A percentile compares a stretch with the other conserved stretches of the same genome.
Conservation (phyloP, 2,113 vertebrate genomes). For the Synchiropus splendidus region DNA sequence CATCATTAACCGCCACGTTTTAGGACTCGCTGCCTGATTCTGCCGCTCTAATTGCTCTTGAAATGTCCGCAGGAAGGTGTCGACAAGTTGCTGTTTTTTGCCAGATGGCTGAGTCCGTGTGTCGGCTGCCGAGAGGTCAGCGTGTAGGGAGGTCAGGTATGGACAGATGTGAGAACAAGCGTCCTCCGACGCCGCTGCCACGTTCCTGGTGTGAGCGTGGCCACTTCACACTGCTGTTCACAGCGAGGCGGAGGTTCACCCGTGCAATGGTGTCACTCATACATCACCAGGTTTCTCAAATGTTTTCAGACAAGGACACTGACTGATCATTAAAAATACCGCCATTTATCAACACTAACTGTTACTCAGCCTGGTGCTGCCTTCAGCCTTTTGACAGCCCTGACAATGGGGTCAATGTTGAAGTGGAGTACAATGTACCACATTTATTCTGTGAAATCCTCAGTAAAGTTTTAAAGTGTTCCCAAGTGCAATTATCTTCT, state of each 20-base stretch:
- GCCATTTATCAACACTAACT: no score
- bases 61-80: slow-evolving; percentile 30
- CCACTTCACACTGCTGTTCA: slow-evolving; percentile 32
- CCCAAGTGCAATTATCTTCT: no score
- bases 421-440: no score
- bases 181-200: slow-evolving; percentile 22
- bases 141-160: slow-evolving; percentile 29
- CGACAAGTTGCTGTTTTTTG: slow-evolving; percentile 1
- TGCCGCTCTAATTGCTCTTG: slow-evolving; percentile 56
- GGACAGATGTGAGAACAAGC: slow-evolving; percentile 45
- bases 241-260: slow-evolving; percentile 13
- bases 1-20: slow-evolving; percentile 48
- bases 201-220: slow-evolving; percentile 28
- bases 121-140: slow-evolving; percentile 16
- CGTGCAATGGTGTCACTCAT: no score
- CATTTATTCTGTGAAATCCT: no score
- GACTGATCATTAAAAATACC: no score
- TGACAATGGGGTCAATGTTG: no score
- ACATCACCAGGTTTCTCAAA: no score
- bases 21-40: slow-evolving; percentile 23
- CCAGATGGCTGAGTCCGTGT: slow-evolving; percentile 17
- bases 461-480: no score
- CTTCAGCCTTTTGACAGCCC: no score
- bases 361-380: no score
- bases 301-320: no score